Conservation (phyloP, 1,140 invertebrate genomes). For the Antheraea mylitta region DNA sequence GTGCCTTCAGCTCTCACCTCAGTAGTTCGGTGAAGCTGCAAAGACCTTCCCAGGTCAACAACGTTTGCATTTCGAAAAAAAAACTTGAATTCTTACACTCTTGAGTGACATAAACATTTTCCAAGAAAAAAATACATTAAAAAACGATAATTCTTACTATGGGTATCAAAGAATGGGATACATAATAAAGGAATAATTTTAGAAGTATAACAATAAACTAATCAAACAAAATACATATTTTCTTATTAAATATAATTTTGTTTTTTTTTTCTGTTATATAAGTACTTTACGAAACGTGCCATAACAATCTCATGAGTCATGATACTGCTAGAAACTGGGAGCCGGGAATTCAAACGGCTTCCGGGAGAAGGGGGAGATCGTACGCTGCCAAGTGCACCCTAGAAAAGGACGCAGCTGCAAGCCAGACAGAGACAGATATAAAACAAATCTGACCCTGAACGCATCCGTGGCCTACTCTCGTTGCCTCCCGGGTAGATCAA, state of each 20-base stretch:
- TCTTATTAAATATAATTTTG: background rate
- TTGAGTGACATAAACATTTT: too few relatives aligned
- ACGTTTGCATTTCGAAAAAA: too few relatives aligned
- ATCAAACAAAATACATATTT: too few relatives aligned
- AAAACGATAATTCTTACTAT: too few relatives aligned
- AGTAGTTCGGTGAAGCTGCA: too few relatives aligned
- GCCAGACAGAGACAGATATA: conserved; percentile 38
- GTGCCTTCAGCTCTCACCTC: too few relatives aligned
- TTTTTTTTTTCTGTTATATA: background rate
- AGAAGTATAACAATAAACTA: too few relatives aligned
- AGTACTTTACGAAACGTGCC: background rate
- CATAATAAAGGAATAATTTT: too few relatives aligned
- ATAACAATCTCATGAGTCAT: background rate
- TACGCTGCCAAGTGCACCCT: conserved; percentile 30
- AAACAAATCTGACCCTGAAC: conserved; percentile 69
- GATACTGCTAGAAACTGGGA: background rate
- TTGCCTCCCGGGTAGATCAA: conserved; percentile 47
- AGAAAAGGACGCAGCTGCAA: conserved; percentile 33
- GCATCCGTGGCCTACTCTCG: conserved; percentile 41
- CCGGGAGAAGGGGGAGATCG: conserved; percentile 23
- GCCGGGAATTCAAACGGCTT: conserved; percentile 2
- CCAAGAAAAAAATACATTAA: too few relatives aligned
- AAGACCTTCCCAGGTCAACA: too few relatives aligned
- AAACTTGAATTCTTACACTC: too few relatives aligned
- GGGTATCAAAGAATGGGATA: too few relatives aligned